Evolutionary conservation across 2,888 invertebrate species (phyloP).

Genomic region (Cephus rjabovi): DNA sequence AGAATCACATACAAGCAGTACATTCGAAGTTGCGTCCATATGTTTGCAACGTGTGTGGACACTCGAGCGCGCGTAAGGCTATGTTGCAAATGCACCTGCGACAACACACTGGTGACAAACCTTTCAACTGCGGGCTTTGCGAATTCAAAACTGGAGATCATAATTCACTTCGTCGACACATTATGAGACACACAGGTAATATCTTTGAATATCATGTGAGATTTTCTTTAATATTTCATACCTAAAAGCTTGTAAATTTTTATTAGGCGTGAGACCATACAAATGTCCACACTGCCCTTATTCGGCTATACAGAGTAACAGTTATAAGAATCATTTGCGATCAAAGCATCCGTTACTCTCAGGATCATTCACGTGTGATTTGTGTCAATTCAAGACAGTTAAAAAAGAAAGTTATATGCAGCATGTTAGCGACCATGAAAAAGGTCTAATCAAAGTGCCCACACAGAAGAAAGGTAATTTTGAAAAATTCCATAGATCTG

Average conservation of each 20-base stretch:
- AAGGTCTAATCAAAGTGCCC: slow-evolving; percentile 63
- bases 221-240: background rate
- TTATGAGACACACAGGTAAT: slow-evolving; percentile 72
- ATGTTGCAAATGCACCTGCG: slow-evolving; percentile 79
- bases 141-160: slow-evolving; percentile 80
- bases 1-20: slow-evolving; percentile 78
- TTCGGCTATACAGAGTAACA: slow-evolving; percentile 76
- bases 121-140: slow-evolving; percentile 78
- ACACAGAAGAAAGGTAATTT: slow-evolving; percentile 46
- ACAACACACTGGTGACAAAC: slow-evolving; percentile 84
- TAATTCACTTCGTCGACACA: slow-evolving; percentile 77
- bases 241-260: background rate
- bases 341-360: slow-evolving; percentile 68
- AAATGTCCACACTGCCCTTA: slow-evolving; percentile 78
- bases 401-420: slow-evolving; percentile 69
- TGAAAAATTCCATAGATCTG: slow-evolving; percentile 7
- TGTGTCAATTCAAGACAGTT: slow-evolving; percentile 72
- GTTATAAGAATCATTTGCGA: slow-evolving; percentile 74
- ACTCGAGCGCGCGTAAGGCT: slow-evolving; percentile 78
- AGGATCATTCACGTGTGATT: slow-evolving; percentile 69
- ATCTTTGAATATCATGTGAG: slow-evolving; percentile 29
- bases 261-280: slow-evolving; percentile 69
- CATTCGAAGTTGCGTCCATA: slow-evolving; percentile 81
- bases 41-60: slow-evolving; percentile 80
- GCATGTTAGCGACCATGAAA: slow-evolving; percentile 71